phyloP scores from a whole-genome alignment of 2,797 vertebrate genomes.

The Enteromius afrohamiltoni region DNA sequence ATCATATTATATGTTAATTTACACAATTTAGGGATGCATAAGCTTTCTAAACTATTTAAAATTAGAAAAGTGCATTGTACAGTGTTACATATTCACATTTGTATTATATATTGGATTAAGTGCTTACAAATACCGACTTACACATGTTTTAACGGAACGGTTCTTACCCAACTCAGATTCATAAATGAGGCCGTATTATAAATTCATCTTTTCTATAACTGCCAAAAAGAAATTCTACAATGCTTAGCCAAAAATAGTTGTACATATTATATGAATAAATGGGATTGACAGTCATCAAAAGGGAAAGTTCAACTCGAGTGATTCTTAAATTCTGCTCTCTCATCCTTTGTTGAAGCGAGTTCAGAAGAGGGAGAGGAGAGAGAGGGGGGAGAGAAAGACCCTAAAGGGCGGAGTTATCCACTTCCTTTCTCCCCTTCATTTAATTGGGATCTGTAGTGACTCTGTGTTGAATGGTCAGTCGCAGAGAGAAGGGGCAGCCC shows the following conservation, averaged over 20 bases:
- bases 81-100: neutral
- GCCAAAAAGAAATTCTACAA: neutral
- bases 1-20: neutral
- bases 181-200: neutral
- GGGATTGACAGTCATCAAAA: conserved; percentile 45
- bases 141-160: neutral
- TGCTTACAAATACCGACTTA: neutral
- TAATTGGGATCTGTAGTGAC: conserved; percentile 75
- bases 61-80: neutral
- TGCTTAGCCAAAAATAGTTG: neutral
- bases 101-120: neutral
- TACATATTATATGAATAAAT: conserved; percentile 48
- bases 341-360: conserved; percentile 70
- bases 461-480: conserved; percentile 71
- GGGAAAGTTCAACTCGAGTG: conserved; percentile 67
- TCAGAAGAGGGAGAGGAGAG: conserved; percentile 55
- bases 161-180: neutral
- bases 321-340: conserved; percentile 65
- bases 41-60: neutral
- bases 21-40: neutral
- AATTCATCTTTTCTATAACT: neutral
- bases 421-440: conserved; percentile 55
- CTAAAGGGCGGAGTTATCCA: conserved; percentile 67
- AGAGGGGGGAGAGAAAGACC: conserved; percentile 68
- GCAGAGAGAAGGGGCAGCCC: conserved; percentile 81